A percentile compares a stretch with the other conserved stretches of the same genome.
phyloP scores from a whole-genome alignment of 2,888 invertebrate species.

The Agrenia bidenticulata region DNA sequence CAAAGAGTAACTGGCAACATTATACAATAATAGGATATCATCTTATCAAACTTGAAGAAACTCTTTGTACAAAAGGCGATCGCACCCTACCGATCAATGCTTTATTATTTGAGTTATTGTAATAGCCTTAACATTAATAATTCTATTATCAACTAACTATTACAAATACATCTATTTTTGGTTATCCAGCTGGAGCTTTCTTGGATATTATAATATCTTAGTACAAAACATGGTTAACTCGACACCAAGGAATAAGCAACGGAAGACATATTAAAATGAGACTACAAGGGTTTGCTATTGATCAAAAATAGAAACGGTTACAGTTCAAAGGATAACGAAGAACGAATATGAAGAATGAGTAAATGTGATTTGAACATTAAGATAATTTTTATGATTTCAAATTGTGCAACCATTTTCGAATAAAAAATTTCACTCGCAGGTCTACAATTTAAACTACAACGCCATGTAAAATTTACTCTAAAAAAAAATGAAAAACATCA shows the following conservation, averaged over 20 bases:
- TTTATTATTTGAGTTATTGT: background rate
- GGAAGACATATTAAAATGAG: background rate
- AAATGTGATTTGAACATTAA: no score
- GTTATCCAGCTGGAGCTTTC: constrained; percentile 8
- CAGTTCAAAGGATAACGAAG: no score
- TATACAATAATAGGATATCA: background rate
- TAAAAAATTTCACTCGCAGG: no score
- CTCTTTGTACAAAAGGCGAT: constrained; percentile 10
- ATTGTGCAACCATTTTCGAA: no score
- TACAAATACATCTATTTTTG: no score
- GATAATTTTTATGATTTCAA: no score
- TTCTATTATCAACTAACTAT: constrained; percentile 1
- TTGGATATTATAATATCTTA: background rate
- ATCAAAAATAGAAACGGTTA: no score
- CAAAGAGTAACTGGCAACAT: no score
- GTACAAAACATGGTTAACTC: constrained; percentile 7
- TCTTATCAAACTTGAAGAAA: constrained; percentile 7
- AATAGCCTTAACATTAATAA: background rate
- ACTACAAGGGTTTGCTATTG: background rate
- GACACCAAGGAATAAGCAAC: constrained; percentile 6
- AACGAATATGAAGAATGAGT: no score
- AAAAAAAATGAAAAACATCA: no score
- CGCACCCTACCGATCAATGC: constrained; percentile 22
- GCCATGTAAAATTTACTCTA: no score
- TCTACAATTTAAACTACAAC: no score